Evolutionary conservation across 2,797 vertebrate genomes (phyloP).

Genomic region (Oryzias dopingdopingensis): DNA sequence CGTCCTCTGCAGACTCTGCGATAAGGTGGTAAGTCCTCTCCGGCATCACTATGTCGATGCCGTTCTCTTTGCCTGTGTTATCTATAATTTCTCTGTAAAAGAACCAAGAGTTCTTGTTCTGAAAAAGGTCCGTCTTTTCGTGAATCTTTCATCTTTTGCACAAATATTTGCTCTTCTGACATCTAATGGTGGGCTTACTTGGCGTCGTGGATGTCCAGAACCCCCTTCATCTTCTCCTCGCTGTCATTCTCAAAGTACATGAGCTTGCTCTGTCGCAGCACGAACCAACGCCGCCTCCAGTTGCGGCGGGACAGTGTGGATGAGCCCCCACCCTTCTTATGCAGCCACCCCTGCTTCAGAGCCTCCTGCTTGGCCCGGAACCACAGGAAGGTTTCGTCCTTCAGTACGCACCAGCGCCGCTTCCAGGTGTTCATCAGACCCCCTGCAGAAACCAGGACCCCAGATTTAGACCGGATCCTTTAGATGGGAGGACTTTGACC

Average conservation of each 20-base stretch:
- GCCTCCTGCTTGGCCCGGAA: slow-evolving; percentile 97
- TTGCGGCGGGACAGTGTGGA: slow-evolving; percentile 94
- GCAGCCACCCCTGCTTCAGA: slow-evolving; percentile 96
- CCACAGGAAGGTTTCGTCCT: slow-evolving; percentile 98
- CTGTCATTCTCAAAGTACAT: slow-evolving; percentile 96
- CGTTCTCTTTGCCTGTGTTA: slow-evolving; percentile 92
- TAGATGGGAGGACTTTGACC: no score
- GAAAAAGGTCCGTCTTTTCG: background rate
- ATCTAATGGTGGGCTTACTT: slow-evolving; percentile 76
- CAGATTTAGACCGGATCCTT: no score
- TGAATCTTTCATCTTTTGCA: background rate
- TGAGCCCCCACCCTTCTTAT: slow-evolving; percentile 95
- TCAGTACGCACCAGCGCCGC: slow-evolving; percentile 95
- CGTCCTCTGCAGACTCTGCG: slow-evolving; percentile 92
- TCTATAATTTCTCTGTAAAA: slow-evolving; percentile 88
- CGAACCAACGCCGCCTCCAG: slow-evolving; percentile 98
- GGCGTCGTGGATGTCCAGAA: slow-evolving; percentile 86
- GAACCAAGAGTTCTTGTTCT: background rate
- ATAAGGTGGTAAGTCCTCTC: slow-evolving; percentile 92
- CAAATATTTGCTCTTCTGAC: background rate
- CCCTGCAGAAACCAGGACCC: slow-evolving; percentile 65
- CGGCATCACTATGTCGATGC: slow-evolving; percentile 88
- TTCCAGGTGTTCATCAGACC: slow-evolving; percentile 96
- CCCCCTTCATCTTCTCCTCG: slow-evolving; percentile 93
- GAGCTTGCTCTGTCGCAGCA: slow-evolving; percentile 90